Evolutionary conservation across 2,113 vertebrate genomes (phyloP), one percentile per base, ranked within the genome.

Genomic region (Trematocara unimaculatum): DNA sequence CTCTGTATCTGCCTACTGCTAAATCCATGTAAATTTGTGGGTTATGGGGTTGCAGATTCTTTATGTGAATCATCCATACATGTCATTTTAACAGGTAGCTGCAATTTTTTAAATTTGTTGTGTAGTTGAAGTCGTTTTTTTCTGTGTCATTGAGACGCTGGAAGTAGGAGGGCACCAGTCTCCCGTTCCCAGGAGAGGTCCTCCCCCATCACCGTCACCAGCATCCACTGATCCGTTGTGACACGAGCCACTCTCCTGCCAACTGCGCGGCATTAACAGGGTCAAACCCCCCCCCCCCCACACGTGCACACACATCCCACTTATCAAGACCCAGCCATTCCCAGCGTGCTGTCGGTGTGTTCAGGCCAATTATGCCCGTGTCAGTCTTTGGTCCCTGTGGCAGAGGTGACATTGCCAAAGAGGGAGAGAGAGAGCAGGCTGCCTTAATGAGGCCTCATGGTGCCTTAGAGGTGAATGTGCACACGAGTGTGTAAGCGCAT

Each of bases 311-410:
- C 81, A 51, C 83, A 85, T 78, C 79, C 51, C 91, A 85, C 85
- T 91, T 93, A 91, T 92, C 82, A 29, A 31, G 78, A 17, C 72
- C 14, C 78, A 88, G 95, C 92, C 95, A 95, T 92, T 95, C 91
- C 91, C 92, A 40, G 31, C 62, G 91, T 81, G 62, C 95, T 89
- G 60, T 31, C 85, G 91, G 90, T 95, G 96, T 94, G 96, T 97
- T 97, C 94, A 96, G 94, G 95, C 96, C 97, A 97, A 97, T 97
- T 97, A 97, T 95, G 95, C 96, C 95, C 81, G 95, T 97, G 96
- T 96, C 96, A 91, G 89, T 95, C 85, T 88, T 81, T 95, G 94
- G 95, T 94, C 93, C 92, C 85, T 31, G 53, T 60, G 64, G 92
- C 90, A 5, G 86, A 94, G 95, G 94, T 95, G 96, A 94, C 95